These are phyloP conservation scores for Tenebrio molitor DNA, from an alignment of 1,140 invertebrate species.

Conservation along the genomic window DNA sequence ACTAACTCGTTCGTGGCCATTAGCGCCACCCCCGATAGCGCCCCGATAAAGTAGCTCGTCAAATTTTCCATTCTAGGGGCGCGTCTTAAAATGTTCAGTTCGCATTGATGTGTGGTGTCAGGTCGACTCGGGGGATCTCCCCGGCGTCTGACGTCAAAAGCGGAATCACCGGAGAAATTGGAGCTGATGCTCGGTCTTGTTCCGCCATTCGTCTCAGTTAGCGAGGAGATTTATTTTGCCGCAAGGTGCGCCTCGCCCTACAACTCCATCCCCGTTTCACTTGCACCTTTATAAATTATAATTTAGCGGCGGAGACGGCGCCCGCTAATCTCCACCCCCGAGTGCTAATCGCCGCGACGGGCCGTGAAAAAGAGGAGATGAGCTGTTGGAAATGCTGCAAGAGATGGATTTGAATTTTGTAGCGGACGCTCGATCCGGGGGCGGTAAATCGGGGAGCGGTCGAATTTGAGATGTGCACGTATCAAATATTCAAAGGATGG, in stretches of 20 bases:
- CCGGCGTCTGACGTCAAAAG: constrained; percentile 42
- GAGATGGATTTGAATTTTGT: too few species aligned
- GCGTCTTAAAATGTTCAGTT: constrained; percentile 34
- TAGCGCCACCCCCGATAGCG: too few species aligned
- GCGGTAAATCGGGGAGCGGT: too few species aligned
- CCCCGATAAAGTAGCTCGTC: background rate
- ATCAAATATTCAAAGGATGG: too few species aligned
- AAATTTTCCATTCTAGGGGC: constrained; percentile 23
- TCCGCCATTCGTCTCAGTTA: constrained; percentile 52
- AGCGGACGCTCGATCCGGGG: too few species aligned
- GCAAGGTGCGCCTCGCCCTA: constrained; percentile 36
- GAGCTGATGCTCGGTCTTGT: constrained; percentile 50
- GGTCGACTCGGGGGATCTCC: constrained; percentile 33
- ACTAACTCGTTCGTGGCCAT: too few species aligned
- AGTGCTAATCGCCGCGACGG: constrained; percentile 12
- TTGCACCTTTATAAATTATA: constrained; percentile 39
- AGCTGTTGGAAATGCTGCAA: too few species aligned
- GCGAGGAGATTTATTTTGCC: constrained; percentile 49
- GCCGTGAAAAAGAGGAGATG: too few species aligned
- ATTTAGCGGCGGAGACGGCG: constrained; percentile 7
- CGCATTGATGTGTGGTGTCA: constrained; percentile 50
- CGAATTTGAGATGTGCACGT: too few species aligned
- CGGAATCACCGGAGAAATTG: constrained; percentile 52
- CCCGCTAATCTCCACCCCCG: constrained; percentile 22
- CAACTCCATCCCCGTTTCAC: constrained; percentile 6